Percentiles rank a stretch among this genome's conserved stretches.
phyloP scores from a whole-genome alignment of 2,888 invertebrate genomes.

The Heteromyza rotundicornis region DNA sequence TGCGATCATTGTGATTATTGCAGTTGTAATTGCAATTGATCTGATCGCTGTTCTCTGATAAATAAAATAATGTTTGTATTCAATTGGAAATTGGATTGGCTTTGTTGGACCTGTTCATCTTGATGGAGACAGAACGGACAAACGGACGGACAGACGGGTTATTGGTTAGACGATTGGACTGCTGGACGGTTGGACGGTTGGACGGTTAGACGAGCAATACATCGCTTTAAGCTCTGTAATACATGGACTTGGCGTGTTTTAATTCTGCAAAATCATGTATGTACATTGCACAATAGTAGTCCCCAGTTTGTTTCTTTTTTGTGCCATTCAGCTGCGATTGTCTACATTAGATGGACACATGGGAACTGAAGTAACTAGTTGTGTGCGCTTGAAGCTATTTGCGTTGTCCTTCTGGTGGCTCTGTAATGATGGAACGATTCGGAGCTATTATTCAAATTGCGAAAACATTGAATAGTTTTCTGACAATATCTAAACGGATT shows the following conservation, averaged over 20 bases:
- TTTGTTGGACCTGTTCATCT: neutral
- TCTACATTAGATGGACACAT: conserved; percentile 19
- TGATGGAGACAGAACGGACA: neutral
- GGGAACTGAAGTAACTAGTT: conserved; percentile 11
- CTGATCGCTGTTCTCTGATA: conserved; percentile 14
- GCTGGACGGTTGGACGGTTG: neutral
- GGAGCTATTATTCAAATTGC: too few species aligned
- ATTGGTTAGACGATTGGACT: too few species aligned
- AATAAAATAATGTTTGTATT: conserved; percentile 50
- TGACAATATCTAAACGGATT: too few species aligned
- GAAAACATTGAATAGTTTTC: too few species aligned
- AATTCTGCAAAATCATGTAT: conserved; percentile 20
- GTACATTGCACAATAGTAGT: too few species aligned
- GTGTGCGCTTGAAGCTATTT: neutral
- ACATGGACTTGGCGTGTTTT: conserved; percentile 19
- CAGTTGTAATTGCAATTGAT: conserved; percentile 28
- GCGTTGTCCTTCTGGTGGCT: neutral
- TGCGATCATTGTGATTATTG: conserved; percentile 12
- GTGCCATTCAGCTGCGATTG: neutral
- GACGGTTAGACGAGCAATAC: neutral
- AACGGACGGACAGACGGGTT: neutral
- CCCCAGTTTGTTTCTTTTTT: neutral
- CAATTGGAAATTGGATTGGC: conserved; percentile 41
- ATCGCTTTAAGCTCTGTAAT: conserved; percentile 17
- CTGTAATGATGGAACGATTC: neutral